Evolutionary conservation across 2,888 invertebrate genomes (phyloP).

Genomic region (Drosophila subsilvestris): DNA sequence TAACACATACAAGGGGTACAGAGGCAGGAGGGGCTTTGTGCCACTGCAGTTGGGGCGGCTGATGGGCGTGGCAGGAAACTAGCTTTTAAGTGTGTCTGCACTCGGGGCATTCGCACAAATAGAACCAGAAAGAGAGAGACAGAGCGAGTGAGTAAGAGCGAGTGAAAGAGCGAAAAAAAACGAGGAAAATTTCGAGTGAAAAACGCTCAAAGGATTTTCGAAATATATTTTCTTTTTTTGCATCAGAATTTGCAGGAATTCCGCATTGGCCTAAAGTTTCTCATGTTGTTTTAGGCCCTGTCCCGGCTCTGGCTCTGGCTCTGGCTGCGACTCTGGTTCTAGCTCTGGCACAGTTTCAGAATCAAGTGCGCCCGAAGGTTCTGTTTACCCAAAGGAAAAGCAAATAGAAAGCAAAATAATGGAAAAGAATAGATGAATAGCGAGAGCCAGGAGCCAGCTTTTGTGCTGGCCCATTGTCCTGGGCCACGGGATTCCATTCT

Average conservation of each 20-base stretch:
- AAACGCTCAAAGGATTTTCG: slow-evolving; percentile 15
- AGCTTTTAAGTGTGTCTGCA: slow-evolving; percentile 74
- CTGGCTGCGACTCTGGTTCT: slow-evolving; percentile 2
- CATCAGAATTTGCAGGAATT: background rate
- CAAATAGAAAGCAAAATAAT: background rate
- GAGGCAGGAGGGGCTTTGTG: slow-evolving; percentile 5
- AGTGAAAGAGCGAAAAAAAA: background rate
- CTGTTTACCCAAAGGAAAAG: background rate
- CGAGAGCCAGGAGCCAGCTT: slow-evolving; percentile 18
- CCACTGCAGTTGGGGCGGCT: slow-evolving; percentile 36
- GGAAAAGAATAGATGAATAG: slow-evolving; percentile 26
- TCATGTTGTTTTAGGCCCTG: slow-evolving; percentile 37
- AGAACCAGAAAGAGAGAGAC: slow-evolving; percentile 4
- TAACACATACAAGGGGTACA: slow-evolving; percentile 39
- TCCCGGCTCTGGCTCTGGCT: slow-evolving; percentile 5
- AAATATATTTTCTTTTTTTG: background rate
- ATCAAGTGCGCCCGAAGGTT: slow-evolving; percentile 50
- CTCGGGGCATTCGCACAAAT: slow-evolving; percentile 29
- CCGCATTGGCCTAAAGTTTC: background rate
- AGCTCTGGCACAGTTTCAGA: slow-evolving; percentile 51
- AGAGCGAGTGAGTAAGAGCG: background rate
- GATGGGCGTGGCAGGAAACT: slow-evolving; percentile 70
- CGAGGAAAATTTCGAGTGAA: slow-evolving; percentile 23
- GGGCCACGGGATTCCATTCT: background rate
- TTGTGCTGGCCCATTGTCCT: slow-evolving; percentile 21